phyloP scores from a whole-genome alignment of 2,797 vertebrate species.

The Meriones psammophilus region DNA sequence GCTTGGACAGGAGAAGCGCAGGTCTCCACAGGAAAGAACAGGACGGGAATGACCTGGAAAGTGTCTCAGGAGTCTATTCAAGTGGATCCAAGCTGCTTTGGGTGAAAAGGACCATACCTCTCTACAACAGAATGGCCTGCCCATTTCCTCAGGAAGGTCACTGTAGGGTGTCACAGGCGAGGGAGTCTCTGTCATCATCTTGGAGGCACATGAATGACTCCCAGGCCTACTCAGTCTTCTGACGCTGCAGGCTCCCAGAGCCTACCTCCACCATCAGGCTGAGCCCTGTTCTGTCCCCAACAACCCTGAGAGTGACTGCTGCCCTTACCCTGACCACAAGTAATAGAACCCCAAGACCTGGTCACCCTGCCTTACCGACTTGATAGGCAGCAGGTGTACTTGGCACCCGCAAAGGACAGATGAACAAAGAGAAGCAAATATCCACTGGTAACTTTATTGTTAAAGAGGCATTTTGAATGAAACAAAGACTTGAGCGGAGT shows the following conservation, averaged over 20 bases:
- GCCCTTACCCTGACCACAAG: background rate
- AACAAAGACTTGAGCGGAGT: constrained; percentile 44
- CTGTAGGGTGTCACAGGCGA: background rate
- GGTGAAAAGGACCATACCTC: background rate
- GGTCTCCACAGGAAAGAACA: background rate
- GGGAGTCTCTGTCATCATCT: background rate
- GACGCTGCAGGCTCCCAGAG: background rate
- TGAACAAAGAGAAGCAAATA: background rate
- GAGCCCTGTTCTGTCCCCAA: background rate
- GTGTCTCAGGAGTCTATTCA: background rate
- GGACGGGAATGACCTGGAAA: background rate
- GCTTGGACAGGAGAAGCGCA: background rate
- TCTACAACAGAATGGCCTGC: background rate
- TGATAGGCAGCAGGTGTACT: rapidly evolving
- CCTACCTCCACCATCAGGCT: too few species aligned
- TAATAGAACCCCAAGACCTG: background rate
- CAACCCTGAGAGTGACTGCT: too few species aligned
- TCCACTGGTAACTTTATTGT: background rate
- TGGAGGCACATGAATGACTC: rapidly evolving
- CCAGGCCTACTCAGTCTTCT: background rate
- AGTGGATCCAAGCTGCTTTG: background rate
- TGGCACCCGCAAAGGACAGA: background rate
- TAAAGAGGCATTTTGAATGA: constrained; percentile 18
- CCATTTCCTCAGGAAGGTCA: background rate
- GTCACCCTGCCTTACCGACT: rapidly evolving